phyloP scores from a whole-genome alignment of 2,113 vertebrate genomes.

The Chunga burmeisteri region DNA sequence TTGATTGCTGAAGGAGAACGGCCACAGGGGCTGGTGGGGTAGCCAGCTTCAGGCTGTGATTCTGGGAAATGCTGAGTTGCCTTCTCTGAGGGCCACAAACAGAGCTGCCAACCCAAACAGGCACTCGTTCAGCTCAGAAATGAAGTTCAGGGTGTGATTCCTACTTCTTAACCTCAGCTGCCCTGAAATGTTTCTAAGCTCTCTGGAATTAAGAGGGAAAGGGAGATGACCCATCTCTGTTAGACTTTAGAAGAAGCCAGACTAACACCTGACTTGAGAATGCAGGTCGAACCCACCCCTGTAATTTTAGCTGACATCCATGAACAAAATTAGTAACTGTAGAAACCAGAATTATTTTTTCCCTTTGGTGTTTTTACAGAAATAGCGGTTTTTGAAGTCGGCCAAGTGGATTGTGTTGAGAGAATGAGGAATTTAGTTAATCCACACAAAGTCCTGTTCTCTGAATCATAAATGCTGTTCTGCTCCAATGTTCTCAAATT shows the following conservation, averaged over 20 bases:
- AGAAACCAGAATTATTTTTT: not conserved
- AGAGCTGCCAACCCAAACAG: not conserved
- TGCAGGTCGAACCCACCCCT: not conserved
- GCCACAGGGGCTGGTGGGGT: not conserved
- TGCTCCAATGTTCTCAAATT: not conserved
- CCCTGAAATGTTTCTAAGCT: not conserved
- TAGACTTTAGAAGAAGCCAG: not conserved
- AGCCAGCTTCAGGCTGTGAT: not conserved
- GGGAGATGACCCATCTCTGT: not conserved
- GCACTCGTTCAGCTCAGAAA: not conserved
- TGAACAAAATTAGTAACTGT: not conserved
- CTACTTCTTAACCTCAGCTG: not conserved
- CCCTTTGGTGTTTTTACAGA: not conserved
- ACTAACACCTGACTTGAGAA: not conserved
- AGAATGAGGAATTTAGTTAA: not conserved
- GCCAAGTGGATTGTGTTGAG: not conserved
- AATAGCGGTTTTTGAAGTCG: not conserved
- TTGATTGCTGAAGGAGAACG: not conserved
- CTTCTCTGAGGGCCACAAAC: not conserved
- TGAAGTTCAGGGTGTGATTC: rapidly evolving
- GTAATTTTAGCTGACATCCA: not conserved
- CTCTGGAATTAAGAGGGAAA: not conserved
- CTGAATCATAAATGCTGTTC: not conserved
- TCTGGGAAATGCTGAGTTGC: not conserved
- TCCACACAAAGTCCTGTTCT: not conserved